phyloP scores from a whole-genome alignment of 2,888 invertebrate genomes.

The Bugula neritina region DNA sequence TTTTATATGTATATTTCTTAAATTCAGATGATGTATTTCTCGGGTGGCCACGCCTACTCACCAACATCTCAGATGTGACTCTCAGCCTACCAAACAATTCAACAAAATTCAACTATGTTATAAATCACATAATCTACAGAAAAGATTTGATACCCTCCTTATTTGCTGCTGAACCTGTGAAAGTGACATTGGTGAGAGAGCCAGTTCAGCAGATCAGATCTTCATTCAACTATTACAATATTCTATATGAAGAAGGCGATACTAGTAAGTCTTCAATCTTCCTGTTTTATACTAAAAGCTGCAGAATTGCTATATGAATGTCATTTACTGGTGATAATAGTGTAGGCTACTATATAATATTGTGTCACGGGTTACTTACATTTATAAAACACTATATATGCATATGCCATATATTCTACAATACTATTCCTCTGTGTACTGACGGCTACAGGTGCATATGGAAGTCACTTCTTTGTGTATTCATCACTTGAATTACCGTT shows the following conservation, averaged over 20 bases:
- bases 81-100: neutral
- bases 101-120: slow-evolving; percentile 9
- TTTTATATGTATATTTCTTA: too few relatives aligned
- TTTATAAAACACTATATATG: too few relatives aligned
- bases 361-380: too few relatives aligned
- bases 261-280: slow-evolving; percentile 17
- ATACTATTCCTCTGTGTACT: too few relatives aligned
- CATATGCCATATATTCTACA: too few relatives aligned
- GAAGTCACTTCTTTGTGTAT: too few relatives aligned
- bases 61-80: neutral
- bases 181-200: slow-evolving; percentile 10
- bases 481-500: too few relatives aligned
- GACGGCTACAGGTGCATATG: too few relatives aligned
- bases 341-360: too few relatives aligned
- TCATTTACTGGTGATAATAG: too few relatives aligned
- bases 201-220: slow-evolving; percentile 1
- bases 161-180: neutral
- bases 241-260: neutral
- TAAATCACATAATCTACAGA: slow-evolving; percentile 17
- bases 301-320: too few relatives aligned
- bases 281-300: too few relatives aligned
- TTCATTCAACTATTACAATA: slow-evolving; percentile 12
- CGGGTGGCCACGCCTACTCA: slow-evolving; percentile 4
- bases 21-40: slow-evolving; percentile 19
- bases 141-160: neutral